Conservation (phyloP, 2,797 vertebrate species). For the Lagodon rhomboides region DNA sequence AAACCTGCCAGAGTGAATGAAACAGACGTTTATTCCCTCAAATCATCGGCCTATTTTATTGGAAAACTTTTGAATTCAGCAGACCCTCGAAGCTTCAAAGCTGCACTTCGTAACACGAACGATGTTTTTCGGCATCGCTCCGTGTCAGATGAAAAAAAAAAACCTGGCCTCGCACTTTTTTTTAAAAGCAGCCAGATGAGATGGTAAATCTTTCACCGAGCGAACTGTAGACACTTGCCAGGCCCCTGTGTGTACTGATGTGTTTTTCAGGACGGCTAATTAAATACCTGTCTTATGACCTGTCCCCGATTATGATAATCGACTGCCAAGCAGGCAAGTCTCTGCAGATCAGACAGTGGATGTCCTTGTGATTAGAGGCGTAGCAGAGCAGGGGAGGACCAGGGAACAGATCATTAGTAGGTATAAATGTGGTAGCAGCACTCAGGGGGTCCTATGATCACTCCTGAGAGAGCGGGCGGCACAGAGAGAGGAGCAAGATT, state of each 20-base stretch:
- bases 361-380: constrained; percentile 80
- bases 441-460: constrained; percentile 53
- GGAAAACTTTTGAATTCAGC: constrained; percentile 12
- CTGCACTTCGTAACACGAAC: not conserved
- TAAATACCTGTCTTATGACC: constrained; percentile 77
- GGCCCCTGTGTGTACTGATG: constrained; percentile 42
- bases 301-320: constrained; percentile 80
- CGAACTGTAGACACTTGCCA: not conserved
- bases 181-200: constrained; percentile 26
- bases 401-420: constrained; percentile 68
- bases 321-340: constrained; percentile 56
- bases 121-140: constrained; percentile 10
- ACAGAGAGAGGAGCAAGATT: constrained; percentile 33
- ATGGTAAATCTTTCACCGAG: constrained; percentile 24
- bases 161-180: not conserved
- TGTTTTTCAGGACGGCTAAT: constrained; percentile 69
- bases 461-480: constrained; percentile 43
- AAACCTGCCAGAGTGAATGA: constrained; percentile 21
- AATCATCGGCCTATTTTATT: constrained; percentile 20
- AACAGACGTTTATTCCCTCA: constrained; percentile 25
- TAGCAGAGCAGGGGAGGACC: constrained; percentile 50
- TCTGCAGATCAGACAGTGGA: constrained; percentile 66
- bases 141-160: not conserved
- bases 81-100: constrained; percentile 15
- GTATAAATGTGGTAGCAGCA: constrained; percentile 60